Conservation (phyloP, 2,113 vertebrate genomes). For the Narcine bancroftii region DNA sequence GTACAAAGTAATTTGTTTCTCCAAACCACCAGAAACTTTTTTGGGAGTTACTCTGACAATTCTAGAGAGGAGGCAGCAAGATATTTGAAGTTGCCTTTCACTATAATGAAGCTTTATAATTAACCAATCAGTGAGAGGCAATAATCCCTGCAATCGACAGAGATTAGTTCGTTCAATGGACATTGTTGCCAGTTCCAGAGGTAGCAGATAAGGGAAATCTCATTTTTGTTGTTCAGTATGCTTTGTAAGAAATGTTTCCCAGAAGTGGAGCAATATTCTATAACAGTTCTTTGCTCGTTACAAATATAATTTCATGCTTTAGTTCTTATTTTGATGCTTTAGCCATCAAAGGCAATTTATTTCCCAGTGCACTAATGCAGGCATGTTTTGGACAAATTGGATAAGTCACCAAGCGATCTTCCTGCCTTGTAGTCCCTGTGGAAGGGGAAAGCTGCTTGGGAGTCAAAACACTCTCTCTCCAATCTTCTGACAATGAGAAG, state of each 20-base stretch:
- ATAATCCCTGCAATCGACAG: background rate
- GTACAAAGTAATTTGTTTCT: background rate
- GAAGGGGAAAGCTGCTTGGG: no score
- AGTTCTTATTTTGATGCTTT: background rate
- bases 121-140: background rate
- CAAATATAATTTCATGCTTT: conserved; percentile 4
- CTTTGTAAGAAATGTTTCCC: background rate
- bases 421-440: background rate
- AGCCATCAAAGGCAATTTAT: background rate
- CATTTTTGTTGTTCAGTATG: background rate
- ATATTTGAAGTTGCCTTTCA: background rate
- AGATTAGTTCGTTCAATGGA: no score
- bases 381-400: background rate
- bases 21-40: background rate
- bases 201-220: background rate
- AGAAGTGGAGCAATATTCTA: no score
- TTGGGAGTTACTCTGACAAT: background rate
- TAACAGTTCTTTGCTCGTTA: background rate
- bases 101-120: conserved; percentile 18
- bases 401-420: background rate
- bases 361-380: background rate
- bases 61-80: background rate
- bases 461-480: no score
- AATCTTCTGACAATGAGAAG: no score
- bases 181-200: no score